Evolutionary conservation across 92 coral and sea anemone genomes (phyloP), one percentile per base, ranked within the genome.

Genomic region (Scolanthus callimorphus): DNA sequence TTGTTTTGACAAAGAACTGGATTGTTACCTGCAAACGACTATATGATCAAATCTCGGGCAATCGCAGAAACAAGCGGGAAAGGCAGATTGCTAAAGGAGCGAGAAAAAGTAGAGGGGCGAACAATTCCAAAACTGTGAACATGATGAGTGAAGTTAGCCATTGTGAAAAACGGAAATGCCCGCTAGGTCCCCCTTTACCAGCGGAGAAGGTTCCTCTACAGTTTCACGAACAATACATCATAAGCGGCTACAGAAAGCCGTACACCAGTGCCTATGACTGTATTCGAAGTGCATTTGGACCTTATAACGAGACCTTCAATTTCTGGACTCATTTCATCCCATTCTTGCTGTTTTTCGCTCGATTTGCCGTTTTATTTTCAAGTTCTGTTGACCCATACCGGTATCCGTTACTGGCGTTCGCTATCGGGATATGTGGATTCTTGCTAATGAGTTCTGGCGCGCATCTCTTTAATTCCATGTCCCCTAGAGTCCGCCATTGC

Each of bases 321-420:
- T 87, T 94, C 34, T 94, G 99, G 99, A 89, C 96, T 3, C 99
- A 94, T 66, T 85, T 94, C 26, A 26, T 94, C 17, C 99, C 99
- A 1, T 68, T 94, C 53, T 27, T 89, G 51, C 66, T 82, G 19
- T 94, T 94, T 65, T 24, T 89, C 20, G 67, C 62, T 28, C 87
- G 88, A 20, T 89, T 94, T 57, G 57, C 50, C 0, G 61, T 41
- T 13, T 43, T 89, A 10, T 79, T 94, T 60, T 68, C 77, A 29
- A 68, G 76, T 60, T 55, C 80, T 12, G 34, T 69, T 31, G 99
- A 89, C 51, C 74, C 85, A 1, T 94, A 81, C 41, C 71, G 50
- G 0, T 94, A 80, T 38, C 99, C 99, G 3, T 56, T 94, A 41
- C 39, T 94, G 26, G 88, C 95, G 28, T 89, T 89, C 48, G 95